Evolutionary conservation across 1,140 invertebrate species (phyloP).

Genomic region (Orius laevigatus): DNA sequence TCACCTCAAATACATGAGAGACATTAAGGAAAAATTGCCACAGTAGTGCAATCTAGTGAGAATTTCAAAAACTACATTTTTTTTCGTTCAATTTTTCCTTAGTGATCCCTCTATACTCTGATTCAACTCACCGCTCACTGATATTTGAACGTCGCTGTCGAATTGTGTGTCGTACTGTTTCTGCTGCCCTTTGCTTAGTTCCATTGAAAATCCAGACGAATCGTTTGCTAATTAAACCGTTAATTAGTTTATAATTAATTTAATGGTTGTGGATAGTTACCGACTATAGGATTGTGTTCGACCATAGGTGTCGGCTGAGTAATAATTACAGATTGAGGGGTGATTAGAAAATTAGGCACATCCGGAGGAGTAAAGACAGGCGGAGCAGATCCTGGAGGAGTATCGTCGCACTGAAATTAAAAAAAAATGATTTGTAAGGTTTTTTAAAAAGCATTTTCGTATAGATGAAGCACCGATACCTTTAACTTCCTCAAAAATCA

Average conservation of each 20-base stretch:
- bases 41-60: no score
- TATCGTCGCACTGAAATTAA: constrained; percentile 37
- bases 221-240: constrained; percentile 19
- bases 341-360: constrained; percentile 43
- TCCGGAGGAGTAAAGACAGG: constrained; percentile 69
- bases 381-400: constrained; percentile 56
- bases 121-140: constrained; percentile 9
- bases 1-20: no score
- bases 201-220: constrained; percentile 44
- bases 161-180: constrained; percentile 61
- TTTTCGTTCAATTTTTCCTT: no score
- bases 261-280: constrained; percentile 13
- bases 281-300: constrained; percentile 19
- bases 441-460: constrained; percentile 16
- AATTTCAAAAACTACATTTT: no score
- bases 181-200: constrained; percentile 50
- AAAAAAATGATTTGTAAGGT: constrained; percentile 8
- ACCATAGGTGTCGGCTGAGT: constrained; percentile 37
- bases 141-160: constrained; percentile 23
- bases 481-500: constrained; percentile 1
- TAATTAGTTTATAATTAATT: constrained; percentile 23
- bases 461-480: not conserved
- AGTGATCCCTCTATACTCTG: no score
- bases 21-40: no score
- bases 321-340: constrained; percentile 37